A percentile compares a stretch with the other conserved stretches of the same genome.
These are phyloP conservation scores for Euwallacea similis DNA, from an alignment of 1,140 invertebrate genomes.

Conservation along the genomic window DNA sequence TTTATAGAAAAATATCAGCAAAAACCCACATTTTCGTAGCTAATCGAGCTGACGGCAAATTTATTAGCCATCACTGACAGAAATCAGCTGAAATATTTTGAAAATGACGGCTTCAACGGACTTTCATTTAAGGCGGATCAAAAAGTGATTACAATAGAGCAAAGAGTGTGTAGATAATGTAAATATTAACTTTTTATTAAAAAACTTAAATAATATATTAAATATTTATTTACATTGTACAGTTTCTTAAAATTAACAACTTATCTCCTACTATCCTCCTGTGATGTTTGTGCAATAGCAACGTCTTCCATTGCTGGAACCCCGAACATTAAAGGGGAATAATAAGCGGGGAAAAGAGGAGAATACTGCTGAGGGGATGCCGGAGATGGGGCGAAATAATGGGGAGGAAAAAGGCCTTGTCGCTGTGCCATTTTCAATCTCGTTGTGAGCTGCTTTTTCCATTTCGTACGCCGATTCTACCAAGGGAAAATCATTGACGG, in stretches of 20 bases:
- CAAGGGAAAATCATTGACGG: background rate
- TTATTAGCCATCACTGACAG: too few relatives aligned
- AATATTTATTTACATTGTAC: background rate
- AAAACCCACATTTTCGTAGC: too few relatives aligned
- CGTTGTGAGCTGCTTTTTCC: conserved; percentile 94
- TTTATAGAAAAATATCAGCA: too few relatives aligned
- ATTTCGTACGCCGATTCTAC: conserved; percentile 92
- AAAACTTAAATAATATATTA: background rate
- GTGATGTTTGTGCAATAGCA: background rate
- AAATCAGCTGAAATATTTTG: too few relatives aligned
- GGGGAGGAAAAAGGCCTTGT: conserved; percentile 74
- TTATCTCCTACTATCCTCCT: background rate
- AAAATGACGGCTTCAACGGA: too few relatives aligned
- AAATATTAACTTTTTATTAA: too few relatives aligned
- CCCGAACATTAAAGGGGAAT: conserved; percentile 59
- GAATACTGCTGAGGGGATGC: conserved; percentile 62
- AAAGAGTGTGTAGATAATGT: too few relatives aligned
- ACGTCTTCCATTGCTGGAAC: conserved; percentile 51
- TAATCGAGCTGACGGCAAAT: too few relatives aligned
- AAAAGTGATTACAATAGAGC: too few relatives aligned
- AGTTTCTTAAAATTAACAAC: background rate
- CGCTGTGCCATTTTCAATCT: conserved; percentile 83
- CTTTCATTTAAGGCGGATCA: too few relatives aligned
- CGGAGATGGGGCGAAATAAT: conserved; percentile 65
- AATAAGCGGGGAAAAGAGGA: conserved; percentile 58